A percentile compares a stretch with the other conserved stretches of the same genome.
phyloP scores from a whole-genome alignment of 37 sponge, comb jelly and placozoan species.

The Ianthella basta region DNA sequence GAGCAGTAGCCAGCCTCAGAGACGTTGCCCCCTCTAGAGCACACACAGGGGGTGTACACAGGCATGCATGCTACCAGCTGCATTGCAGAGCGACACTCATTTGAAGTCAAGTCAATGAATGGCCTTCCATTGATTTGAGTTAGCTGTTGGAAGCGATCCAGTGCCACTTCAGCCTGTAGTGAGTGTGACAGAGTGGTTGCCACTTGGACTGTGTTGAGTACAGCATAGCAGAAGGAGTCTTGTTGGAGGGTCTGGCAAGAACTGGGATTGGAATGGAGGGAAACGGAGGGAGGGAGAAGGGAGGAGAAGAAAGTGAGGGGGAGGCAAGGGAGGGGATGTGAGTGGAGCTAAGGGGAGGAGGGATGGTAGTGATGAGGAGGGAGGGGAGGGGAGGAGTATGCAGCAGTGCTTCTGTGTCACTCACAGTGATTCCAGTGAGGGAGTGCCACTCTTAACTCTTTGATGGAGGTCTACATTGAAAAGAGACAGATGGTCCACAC shows the following conservation, averaged over 20 bases:
- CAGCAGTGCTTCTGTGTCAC: too few species aligned
- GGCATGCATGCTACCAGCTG: not conserved
- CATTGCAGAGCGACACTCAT: not conserved
- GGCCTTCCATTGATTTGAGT: not conserved
- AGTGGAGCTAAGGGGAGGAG: too few species aligned
- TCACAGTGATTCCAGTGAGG: too few species aligned
- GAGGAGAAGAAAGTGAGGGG: not conserved
- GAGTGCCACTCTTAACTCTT: too few species aligned
- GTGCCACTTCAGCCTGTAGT: not conserved
- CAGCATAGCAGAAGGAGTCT: not conserved
- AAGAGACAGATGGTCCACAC: too few species aligned
- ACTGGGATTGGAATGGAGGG: not conserved
- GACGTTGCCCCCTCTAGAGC: not conserved
- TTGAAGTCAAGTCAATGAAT: not conserved
- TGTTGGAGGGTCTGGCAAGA: not conserved
- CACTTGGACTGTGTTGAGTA: not conserved
- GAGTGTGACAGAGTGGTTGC: not conserved
- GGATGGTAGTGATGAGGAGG: too few species aligned
- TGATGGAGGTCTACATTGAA: too few species aligned
- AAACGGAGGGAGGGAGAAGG: not conserved
- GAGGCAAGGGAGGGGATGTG: too few species aligned
- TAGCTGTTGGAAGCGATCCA: not conserved
- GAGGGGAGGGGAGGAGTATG: too few species aligned
- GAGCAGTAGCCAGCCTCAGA: not conserved
- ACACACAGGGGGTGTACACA: not conserved